Percentiles rank a stretch among this genome's conserved stretches.
Conservation (phyloP, 2,888 invertebrate genomes). For the Drosophila pegasa region DNA sequence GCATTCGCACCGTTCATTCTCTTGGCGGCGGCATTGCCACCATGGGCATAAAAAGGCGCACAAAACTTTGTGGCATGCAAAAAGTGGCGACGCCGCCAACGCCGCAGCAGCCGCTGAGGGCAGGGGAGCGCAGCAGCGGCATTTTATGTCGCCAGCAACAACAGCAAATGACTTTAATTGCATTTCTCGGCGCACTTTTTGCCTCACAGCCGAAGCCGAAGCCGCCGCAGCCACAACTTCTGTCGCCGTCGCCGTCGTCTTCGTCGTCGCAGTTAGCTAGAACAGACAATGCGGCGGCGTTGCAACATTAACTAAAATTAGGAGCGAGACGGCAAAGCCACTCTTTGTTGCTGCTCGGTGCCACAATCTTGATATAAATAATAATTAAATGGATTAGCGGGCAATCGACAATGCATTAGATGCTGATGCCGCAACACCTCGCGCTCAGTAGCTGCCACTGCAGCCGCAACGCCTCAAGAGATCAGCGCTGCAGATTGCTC, state of each 20-base stretch:
- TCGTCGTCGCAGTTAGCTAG: slow-evolving; percentile 33
- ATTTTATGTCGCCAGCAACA: slow-evolving; percentile 81
- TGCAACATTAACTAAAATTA: slow-evolving; percentile 58
- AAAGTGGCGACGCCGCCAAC: slow-evolving; percentile 75
- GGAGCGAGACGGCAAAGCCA: slow-evolving; percentile 26
- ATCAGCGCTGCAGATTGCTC: slow-evolving; percentile 50
- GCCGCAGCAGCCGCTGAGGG: slow-evolving; percentile 53
- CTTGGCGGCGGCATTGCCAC: slow-evolving; percentile 57
- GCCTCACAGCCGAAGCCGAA: slow-evolving; percentile 31
- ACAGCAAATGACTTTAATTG: slow-evolving; percentile 83
- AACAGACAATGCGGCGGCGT: slow-evolving; percentile 73
- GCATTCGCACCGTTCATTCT: slow-evolving; percentile 69
- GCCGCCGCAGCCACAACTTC: slow-evolving; percentile 12
- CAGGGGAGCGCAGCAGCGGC: slow-evolving; percentile 57
- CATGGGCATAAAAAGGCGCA: slow-evolving; percentile 72
- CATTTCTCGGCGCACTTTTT: slow-evolving; percentile 81
- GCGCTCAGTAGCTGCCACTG: slow-evolving; percentile 49
- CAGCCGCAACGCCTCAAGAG: slow-evolving; percentile 59
- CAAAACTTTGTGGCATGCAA: slow-evolving; percentile 79
- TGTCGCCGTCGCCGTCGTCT: slow-evolving; percentile 12
- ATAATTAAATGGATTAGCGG: slow-evolving; percentile 78
- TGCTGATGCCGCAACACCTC: slow-evolving; percentile 56
- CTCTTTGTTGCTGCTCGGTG: slow-evolving; percentile 48
- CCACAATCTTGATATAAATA: slow-evolving; percentile 75
- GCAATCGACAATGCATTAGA: slow-evolving; percentile 69